Conservation (phyloP, 2,888 invertebrate genomes). For the Tachina grossa region DNA sequence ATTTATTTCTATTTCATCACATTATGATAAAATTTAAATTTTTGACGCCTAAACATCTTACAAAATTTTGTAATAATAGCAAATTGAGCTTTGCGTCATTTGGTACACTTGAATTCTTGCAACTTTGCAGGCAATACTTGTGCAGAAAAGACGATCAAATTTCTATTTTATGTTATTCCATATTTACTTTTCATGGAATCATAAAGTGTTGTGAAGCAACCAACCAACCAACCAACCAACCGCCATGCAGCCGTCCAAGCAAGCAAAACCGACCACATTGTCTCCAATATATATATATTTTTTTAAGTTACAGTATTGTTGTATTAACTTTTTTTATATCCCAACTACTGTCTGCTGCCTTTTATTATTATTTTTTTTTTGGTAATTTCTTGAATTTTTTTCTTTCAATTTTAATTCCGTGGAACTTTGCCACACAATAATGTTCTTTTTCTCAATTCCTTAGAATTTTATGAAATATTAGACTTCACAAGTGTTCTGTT, state of each 20-base stretch:
- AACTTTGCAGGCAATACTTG: constrained; percentile 5
- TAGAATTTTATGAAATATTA: constrained; percentile 70
- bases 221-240: constrained; percentile 13
- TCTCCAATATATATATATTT: constrained; percentile 17
- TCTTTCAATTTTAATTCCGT: constrained; percentile 57
- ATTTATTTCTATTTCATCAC: neutral
- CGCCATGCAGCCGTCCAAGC: constrained; percentile 19
- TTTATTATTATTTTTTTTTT: constrained; percentile 9
- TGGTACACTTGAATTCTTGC: neutral
- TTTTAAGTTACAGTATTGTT: constrained; percentile 37
- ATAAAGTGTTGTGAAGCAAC: neutral
- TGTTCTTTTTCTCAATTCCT: constrained; percentile 53
- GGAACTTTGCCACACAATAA: constrained; percentile 64
- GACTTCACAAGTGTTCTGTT: constrained; percentile 66
- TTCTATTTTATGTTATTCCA: constrained; percentile 48
- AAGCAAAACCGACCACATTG: constrained; percentile 36
- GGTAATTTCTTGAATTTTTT: constrained; percentile 48
- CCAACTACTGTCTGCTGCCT: constrained; percentile 19
- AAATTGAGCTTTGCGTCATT: neutral
- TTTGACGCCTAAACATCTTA: neutral
- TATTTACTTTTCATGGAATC: constrained; percentile 47
- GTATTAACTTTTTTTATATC: constrained; percentile 12
- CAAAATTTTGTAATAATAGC: neutral
- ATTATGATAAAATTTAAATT: neutral
- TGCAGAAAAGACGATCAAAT: constrained; percentile 60